phyloP scores from a whole-genome alignment of 2,797 vertebrate genomes.

The Rhyacichthys aspro region DNA sequence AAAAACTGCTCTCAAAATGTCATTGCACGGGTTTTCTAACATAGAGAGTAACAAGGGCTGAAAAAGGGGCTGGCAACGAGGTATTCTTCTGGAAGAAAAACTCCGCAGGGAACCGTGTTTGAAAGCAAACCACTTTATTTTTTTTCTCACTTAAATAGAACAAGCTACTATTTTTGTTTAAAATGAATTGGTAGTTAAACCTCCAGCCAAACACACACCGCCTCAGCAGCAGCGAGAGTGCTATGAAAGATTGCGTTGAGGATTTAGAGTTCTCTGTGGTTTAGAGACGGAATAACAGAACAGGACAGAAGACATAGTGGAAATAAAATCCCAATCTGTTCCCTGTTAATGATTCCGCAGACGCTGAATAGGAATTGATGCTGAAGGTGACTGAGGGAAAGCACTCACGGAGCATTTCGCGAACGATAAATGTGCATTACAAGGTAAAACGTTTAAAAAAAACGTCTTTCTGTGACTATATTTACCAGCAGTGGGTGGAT shows the following conservation, averaged over 20 bases:
- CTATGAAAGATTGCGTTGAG: background rate
- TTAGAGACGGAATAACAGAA: constrained; percentile 1
- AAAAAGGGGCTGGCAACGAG: constrained; percentile 21
- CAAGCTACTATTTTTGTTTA: background rate
- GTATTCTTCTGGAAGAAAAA: constrained; percentile 16
- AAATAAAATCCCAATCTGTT: constrained; percentile 10
- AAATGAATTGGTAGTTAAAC: background rate
- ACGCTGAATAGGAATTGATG: constrained; percentile 32
- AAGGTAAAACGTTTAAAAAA: too few relatives aligned
- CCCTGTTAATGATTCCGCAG: constrained; percentile 17
- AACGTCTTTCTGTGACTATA: too few relatives aligned
- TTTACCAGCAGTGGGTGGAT: constrained; percentile 21
- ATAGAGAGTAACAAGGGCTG: constrained; percentile 19
- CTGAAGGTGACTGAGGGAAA: constrained; percentile 36
- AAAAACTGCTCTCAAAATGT: constrained; percentile 49
- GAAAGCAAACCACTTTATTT: constrained; percentile 22
- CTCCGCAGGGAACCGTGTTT: constrained; percentile 3
- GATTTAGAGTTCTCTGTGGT: background rate
- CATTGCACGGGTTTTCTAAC: constrained; percentile 14
- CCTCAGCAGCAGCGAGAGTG: background rate
- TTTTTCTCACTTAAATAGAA: constrained; percentile 1
- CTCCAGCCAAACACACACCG: background rate
- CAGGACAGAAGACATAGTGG: constrained; percentile 10
- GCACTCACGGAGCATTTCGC: constrained; percentile 19
- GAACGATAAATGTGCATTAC: constrained; percentile 24